Conservation (phyloP, 2,113 vertebrate species). For the Ramphastos sulfuratus region DNA sequence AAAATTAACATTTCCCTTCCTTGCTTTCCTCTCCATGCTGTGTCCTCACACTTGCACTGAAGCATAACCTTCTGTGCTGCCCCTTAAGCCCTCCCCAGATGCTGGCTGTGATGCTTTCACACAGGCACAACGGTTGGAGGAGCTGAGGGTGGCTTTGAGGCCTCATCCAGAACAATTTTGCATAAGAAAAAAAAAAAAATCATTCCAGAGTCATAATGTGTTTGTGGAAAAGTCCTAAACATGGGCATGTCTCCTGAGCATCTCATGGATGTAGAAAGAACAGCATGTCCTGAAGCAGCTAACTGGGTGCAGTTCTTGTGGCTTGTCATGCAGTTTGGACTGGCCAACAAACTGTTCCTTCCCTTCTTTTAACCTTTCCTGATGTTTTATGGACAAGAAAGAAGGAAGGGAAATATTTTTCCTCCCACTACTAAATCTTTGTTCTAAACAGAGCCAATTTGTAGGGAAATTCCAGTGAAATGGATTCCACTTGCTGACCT, state of each 20-base stretch:
- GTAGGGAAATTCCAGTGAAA: neutral
- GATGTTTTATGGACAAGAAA: neutral
- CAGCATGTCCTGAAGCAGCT: neutral
- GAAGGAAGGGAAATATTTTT: neutral
- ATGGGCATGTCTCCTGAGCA: neutral
- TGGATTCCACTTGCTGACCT: neutral
- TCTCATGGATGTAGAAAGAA: neutral
- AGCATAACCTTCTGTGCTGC: neutral
- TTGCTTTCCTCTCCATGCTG: neutral
- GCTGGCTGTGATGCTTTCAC: neutral
- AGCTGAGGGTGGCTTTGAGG: neutral
- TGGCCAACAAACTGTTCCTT: neutral
- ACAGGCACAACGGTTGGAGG: neutral
- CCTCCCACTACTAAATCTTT: neutral
- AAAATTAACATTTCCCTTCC: neutral
- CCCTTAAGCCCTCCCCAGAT: fast-evolving
- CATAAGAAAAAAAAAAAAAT: neutral
- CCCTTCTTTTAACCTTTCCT: neutral
- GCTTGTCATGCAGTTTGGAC: neutral
- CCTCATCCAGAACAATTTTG: neutral
- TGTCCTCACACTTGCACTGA: neutral
- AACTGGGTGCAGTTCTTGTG: neutral
- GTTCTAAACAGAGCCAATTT: neutral
- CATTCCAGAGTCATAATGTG: neutral
- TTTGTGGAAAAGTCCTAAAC: conserved; percentile 24